Base-by-base conservation (phyloP, 2,888 invertebrate genomes). In the Clistopyga incitator region DNA sequence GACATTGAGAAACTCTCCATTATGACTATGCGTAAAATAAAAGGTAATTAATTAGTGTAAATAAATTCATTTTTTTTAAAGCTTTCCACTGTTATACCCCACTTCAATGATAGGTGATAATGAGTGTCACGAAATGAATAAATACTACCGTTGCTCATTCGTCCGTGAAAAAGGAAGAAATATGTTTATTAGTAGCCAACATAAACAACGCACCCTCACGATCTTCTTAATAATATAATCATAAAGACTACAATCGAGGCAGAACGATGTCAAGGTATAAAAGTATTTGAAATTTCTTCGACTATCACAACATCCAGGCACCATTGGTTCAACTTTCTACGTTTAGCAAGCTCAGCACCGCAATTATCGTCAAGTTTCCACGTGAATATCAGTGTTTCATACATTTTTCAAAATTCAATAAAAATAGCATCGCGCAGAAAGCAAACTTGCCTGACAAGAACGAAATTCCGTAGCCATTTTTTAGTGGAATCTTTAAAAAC, bases 261-360 rank as follows among this genome's bases (percentile, higher is more conserved):
- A 52, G 11, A 29, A 68, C 4, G 13, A 71, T 68, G 65, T 65
- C 25, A 42, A 76, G 56, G 64, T 79, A 82, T 79, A 67, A 72
- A 75, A 74, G 50, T 78, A 77, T 67, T 59, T 50, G 65, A 85
- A 77, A 85, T 72, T 64, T 20, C 52, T 29, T 72, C 76, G 29
- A 47, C 80, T 85, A 85, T 85, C 84, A 84, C 85, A 85, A 84
- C 61, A 87, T 88, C 87, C 87, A 88, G 88, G 89, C 90, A 90
- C 89, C 89, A 87, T 88, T 83, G 85, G 86, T 88, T 88, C 71
- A 64, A 83, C 71, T 67, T 20, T 82, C 70, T 78, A 67, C 56
- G 47, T 25, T 25, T 50, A 68, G 23, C 13, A 70, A 77, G 18
- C 50, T 4, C 52, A 76, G 78, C 78, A 78, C 71, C 75, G 29